Percentiles rank a stretch among this genome's conserved stretches.
These are phyloP conservation scores for Dasyprocta punctata DNA, from an alignment of 2,113 vertebrate genomes.

Conservation along the genomic window DNA sequence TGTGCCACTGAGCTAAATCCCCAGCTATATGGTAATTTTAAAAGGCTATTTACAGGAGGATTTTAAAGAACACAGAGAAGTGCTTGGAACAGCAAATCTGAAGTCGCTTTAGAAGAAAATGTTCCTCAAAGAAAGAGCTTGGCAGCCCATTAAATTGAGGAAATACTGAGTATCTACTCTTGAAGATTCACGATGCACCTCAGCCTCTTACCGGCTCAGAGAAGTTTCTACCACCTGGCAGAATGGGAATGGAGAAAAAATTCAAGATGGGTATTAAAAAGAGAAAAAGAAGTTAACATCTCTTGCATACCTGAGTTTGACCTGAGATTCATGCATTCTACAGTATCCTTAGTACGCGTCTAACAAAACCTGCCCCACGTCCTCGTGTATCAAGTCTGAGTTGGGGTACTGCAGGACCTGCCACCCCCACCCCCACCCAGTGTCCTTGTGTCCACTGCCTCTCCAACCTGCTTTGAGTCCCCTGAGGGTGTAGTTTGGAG, in stretches of 20 bases:
- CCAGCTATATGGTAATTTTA: too few relatives aligned
- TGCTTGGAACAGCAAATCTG: conserved; percentile 16
- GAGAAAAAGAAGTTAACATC: not conserved
- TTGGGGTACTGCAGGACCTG: too few relatives aligned
- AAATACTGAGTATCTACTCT: not conserved
- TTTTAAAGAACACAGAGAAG: conserved; percentile 26
- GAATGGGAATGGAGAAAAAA: not conserved
- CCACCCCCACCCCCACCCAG: accelerated
- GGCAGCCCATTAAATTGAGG: not conserved
- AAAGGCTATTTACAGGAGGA: not conserved
- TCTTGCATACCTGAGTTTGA: not conserved
- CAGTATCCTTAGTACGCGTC: not conserved
- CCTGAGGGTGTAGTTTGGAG: not conserved
- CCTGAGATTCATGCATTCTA: not conserved
- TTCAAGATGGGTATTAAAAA: not conserved
- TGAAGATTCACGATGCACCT: not conserved
- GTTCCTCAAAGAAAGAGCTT: not conserved
- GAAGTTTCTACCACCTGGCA: not conserved
- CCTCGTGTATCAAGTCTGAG: not conserved
- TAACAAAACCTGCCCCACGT: not conserved
- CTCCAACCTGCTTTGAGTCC: too few relatives aligned
- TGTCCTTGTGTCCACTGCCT: not conserved
- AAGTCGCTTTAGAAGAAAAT: conserved; percentile 29
- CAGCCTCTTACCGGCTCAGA: not conserved
- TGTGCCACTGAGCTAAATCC: too few relatives aligned